Evolutionary conservation across 2,113 vertebrate species (phyloP).

Genomic region (Thamnaconus septentrionalis): DNA sequence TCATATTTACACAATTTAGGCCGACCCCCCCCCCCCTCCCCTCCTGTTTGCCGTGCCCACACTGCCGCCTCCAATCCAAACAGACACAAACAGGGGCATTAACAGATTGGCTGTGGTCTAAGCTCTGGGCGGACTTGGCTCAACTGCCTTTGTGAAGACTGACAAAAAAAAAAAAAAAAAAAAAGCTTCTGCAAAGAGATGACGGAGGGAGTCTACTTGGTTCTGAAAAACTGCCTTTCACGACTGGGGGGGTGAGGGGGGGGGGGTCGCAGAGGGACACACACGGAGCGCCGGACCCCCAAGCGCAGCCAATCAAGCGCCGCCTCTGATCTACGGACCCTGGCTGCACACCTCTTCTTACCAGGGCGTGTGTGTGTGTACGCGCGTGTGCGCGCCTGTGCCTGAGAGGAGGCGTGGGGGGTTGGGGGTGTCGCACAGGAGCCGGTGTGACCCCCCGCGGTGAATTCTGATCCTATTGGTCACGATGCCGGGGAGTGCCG

Average conservation of each 20-base stretch:
- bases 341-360: slow-evolving; percentile 19
- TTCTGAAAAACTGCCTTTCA: slow-evolving; percentile 42
- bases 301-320: slow-evolving; percentile 53
- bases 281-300: slow-evolving; percentile 57
- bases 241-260: slow-evolving; percentile 18
- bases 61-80: slow-evolving; percentile 40
- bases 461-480: slow-evolving; percentile 73
- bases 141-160: slow-evolving; percentile 23
- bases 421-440: slow-evolving; percentile 48
- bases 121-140: slow-evolving; percentile 69
- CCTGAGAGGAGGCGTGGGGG: too few relatives aligned
- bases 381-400: slow-evolving; percentile 5
- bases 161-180: slow-evolving; percentile 62
- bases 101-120: slow-evolving; percentile 62
- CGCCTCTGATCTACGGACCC: slow-evolving; percentile 53
- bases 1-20: slow-evolving; percentile 47
- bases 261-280: slow-evolving; percentile 17
- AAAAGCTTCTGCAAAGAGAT: slow-evolving; percentile 61
- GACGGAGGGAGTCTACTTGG: slow-evolving; percentile 57
- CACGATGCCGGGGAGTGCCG: slow-evolving; percentile 61
- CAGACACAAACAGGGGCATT: slow-evolving; percentile 56
- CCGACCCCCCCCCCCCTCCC: neutral
- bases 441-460: slow-evolving; percentile 54
- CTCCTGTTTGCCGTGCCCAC: slow-evolving; percentile 34
- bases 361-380: slow-evolving; percentile 7